Conservation (phyloP, 1,140 invertebrate genomes). For the Drosophila navojoa region DNA sequence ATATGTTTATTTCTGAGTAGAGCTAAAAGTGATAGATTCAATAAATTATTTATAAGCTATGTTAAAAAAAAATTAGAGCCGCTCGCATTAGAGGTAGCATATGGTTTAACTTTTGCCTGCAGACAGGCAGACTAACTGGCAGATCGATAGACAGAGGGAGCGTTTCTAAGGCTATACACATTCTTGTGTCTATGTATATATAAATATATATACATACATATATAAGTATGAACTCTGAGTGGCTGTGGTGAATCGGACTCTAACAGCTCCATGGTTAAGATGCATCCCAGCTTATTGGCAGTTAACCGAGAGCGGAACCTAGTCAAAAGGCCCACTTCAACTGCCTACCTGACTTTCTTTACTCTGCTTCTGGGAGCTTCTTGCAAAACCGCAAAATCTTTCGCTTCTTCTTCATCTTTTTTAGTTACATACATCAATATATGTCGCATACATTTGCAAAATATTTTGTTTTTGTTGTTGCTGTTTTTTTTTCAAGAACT, state of each 20-base stretch:
- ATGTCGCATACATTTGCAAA: not conserved
- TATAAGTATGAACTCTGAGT: too few species aligned
- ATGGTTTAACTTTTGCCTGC: slow-evolving; percentile 10
- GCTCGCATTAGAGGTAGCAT: slow-evolving; percentile 53
- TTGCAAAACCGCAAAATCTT: not conserved
- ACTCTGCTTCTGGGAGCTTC: too few species aligned
- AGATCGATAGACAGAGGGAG: too few species aligned
- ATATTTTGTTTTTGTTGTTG: not conserved
- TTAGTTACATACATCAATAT: not conserved
- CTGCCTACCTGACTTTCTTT: too few species aligned
- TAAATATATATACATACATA: too few species aligned
- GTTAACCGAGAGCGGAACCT: too few species aligned
- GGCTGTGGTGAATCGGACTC: too few species aligned
- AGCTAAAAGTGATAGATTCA: slow-evolving; percentile 25
- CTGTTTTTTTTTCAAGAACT: slow-evolving; percentile 24
- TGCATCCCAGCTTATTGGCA: too few species aligned
- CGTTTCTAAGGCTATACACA: too few species aligned
- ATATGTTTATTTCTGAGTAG: slow-evolving; percentile 8
- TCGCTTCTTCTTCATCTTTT: not conserved
- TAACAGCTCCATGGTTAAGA: too few species aligned
- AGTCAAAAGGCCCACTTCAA: too few species aligned
- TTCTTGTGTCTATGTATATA: not conserved
- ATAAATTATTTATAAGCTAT: slow-evolving; percentile 66
- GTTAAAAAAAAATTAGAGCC: slow-evolving; percentile 15
- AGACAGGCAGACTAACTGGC: too few species aligned